phyloP scores from a whole-genome alignment of 2,888 invertebrate species.

The Eristalis arbustorum region DNA sequence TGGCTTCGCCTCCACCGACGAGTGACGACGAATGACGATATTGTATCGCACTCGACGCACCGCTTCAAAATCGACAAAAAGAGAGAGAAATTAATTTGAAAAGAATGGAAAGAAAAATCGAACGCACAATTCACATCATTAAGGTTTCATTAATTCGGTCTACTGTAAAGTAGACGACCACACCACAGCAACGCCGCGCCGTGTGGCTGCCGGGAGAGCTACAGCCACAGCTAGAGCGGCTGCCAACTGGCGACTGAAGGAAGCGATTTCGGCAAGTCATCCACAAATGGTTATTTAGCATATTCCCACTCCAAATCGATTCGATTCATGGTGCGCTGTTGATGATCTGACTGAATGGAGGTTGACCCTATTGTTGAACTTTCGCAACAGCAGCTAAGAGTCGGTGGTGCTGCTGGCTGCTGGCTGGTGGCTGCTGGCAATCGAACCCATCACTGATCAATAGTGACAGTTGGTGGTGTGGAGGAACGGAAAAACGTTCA shows the following conservation, averaged over 20 bases:
- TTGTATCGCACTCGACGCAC: background rate
- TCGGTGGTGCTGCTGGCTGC: background rate
- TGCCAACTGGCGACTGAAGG: conserved; percentile 12
- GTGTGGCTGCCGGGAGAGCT: too few species aligned
- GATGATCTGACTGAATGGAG: conserved; percentile 47
- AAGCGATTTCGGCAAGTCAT: conserved; percentile 69
- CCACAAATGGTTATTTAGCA: conserved; percentile 72
- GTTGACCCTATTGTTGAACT: conserved; percentile 66
- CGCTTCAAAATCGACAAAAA: conserved; percentile 7
- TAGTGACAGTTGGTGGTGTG: conserved; percentile 54
- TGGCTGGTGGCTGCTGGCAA: conserved; percentile 13
- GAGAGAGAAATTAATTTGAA: conserved; percentile 19
- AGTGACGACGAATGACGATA: too few species aligned
- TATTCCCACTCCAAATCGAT: conserved; percentile 63
- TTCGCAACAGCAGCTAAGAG: conserved; percentile 46
- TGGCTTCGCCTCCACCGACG: background rate
- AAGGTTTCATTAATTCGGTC: conserved; percentile 52
- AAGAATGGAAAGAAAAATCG: background rate
- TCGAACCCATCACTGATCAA: conserved; percentile 63
- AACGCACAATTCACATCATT: conserved; percentile 54
- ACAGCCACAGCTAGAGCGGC: background rate
- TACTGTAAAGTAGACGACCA: conserved; percentile 18
- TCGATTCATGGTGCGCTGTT: conserved; percentile 51
- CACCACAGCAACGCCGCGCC: background rate
- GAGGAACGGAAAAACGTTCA: conserved; percentile 30